Conservation (phyloP, 2,113 vertebrate species). For the Henicopernis longicauda region DNA sequence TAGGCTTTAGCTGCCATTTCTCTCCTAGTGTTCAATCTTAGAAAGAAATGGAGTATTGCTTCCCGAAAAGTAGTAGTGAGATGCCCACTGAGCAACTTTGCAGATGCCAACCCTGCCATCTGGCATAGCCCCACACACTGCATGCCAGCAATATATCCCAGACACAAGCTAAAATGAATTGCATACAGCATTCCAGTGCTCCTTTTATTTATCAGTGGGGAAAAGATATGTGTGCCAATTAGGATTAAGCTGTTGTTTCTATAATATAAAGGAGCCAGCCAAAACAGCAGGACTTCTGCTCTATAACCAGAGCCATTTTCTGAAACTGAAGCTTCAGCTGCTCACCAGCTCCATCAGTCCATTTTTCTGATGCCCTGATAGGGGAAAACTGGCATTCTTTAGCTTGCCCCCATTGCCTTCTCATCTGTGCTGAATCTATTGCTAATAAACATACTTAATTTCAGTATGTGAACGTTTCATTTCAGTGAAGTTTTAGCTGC, state of each 20-base stretch:
- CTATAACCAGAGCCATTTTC: neutral
- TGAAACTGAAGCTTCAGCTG: neutral
- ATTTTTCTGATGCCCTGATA: neutral
- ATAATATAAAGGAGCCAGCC: neutral
- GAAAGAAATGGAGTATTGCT: neutral
- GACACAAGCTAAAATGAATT: constrained; percentile 8
- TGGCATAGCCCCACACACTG: neutral
- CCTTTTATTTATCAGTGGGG: constrained; percentile 10
- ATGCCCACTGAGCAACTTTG: constrained; percentile 11
- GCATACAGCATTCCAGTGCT: neutral
- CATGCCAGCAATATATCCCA: neutral
- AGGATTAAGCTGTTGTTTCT: constrained; percentile 9
- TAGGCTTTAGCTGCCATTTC: neutral
- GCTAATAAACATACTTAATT: neutral
- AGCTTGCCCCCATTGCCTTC: neutral
- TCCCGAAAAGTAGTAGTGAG: constrained; percentile 12
- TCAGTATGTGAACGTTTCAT: neutral
- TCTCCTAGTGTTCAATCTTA: neutral
- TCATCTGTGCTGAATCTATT: neutral
- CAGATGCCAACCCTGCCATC: constrained; percentile 23
- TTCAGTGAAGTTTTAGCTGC: neutral
- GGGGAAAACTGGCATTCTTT: neutral
- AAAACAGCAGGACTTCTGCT: neutral
- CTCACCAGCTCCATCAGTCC: neutral
- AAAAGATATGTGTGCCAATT: neutral